A percentile compares a stretch with the other conserved stretches of the same genome.
phyloP scores from a whole-genome alignment of 2,888 invertebrate species.

The Tromatobia lineatoria region DNA sequence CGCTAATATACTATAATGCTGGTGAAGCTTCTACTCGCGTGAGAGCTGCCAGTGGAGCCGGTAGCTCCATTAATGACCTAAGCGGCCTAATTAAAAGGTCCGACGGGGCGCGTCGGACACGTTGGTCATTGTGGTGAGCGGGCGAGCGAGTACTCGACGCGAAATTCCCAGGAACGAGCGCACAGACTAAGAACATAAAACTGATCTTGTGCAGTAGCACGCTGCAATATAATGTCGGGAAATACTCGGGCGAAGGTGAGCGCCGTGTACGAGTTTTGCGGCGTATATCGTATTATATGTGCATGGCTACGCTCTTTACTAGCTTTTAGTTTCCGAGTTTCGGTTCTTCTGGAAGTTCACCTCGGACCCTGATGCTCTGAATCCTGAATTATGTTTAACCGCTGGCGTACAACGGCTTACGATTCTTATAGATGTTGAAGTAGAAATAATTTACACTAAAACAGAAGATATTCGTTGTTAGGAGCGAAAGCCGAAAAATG shows the following conservation, averaged over 20 bases:
- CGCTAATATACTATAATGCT: slow-evolving; percentile 35
- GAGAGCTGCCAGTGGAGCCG: slow-evolving; percentile 13
- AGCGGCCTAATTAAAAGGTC: slow-evolving; percentile 67
- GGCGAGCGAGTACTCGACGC: slow-evolving; percentile 31
- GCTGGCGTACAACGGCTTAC: neutral
- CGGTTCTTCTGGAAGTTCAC: neutral
- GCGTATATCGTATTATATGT: slow-evolving; percentile 1
- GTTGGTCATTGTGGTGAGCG: slow-evolving; percentile 46
- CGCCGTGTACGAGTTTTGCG: neutral
- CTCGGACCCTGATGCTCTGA: neutral
- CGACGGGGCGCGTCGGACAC: slow-evolving; percentile 53
- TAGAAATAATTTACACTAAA: neutral
- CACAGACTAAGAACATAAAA: slow-evolving; percentile 9
- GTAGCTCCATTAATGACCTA: slow-evolving; percentile 60
- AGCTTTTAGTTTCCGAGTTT: slow-evolving; percentile 14
- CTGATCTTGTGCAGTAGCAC: slow-evolving; percentile 26
- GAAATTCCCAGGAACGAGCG: slow-evolving; percentile 41
- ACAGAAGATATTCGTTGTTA: neutral
- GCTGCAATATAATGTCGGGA: slow-evolving; percentile 26
- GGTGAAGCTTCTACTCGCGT: slow-evolving; percentile 29
- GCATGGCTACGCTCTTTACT: slow-evolving; percentile 22
- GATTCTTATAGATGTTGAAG: neutral
- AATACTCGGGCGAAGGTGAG: slow-evolving; percentile 2
- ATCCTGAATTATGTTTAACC: slow-evolving; percentile 25
- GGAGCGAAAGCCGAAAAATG: no score